Evolutionary conservation across 2,888 invertebrate species (phyloP).

Genomic region (Heliconius erato): DNA sequence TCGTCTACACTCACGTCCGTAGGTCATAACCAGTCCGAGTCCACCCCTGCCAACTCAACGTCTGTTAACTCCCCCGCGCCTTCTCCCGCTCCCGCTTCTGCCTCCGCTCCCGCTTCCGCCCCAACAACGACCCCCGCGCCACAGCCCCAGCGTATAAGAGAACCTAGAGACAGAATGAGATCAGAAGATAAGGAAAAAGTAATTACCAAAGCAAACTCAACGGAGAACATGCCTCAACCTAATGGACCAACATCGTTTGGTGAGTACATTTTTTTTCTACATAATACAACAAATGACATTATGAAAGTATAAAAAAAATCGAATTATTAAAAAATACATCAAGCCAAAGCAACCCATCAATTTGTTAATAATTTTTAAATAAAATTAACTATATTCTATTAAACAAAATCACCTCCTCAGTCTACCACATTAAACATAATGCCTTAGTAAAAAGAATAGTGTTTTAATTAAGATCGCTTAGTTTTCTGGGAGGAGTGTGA

Average conservation of each 20-base stretch:
- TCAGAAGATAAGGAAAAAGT: slow-evolving; percentile 67
- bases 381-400: no score
- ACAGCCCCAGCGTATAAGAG: slow-evolving; percentile 70
- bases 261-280: slow-evolving; percentile 58
- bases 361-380: no score
- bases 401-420: no score
- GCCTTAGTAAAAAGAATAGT: no score
- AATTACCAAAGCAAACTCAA: slow-evolving; percentile 55
- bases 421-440: no score
- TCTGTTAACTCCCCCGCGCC: slow-evolving; percentile 42
- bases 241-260: slow-evolving; percentile 69
- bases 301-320: not conserved
- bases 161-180: slow-evolving; percentile 63
- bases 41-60: slow-evolving; percentile 47
- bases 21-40: slow-evolving; percentile 37
- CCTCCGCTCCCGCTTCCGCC: slow-evolving; percentile 49
- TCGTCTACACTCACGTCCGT: slow-evolving; percentile 31
- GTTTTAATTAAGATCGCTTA: no score
- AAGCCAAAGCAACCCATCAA: not conserved
- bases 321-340: not conserved
- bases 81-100: slow-evolving; percentile 45
- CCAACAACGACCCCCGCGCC: slow-evolving; percentile 55
- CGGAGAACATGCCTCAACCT: slow-evolving; percentile 60
- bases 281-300: not conserved
- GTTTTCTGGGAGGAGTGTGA: no score